These are phyloP conservation scores for Dusona sp. DNA, from an alignment of 2,888 invertebrate species.

Conservation along the genomic window DNA sequence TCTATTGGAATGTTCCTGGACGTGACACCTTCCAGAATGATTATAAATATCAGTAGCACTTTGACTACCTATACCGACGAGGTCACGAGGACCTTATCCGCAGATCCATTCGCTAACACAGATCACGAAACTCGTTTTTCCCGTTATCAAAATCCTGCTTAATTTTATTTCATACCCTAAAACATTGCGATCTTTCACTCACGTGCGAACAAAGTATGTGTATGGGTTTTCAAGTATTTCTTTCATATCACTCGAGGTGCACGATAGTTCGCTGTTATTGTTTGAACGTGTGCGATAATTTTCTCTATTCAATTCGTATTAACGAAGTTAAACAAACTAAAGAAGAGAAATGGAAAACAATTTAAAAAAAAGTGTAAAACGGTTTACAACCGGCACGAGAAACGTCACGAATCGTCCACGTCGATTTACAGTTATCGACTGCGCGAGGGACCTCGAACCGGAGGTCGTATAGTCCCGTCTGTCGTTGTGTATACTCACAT, in stretches of 20 bases:
- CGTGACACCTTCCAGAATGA: neutral
- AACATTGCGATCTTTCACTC: conserved; percentile 42
- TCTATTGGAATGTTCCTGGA: conserved; percentile 24
- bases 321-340: neutral
- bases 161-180: neutral
- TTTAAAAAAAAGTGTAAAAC: neutral
- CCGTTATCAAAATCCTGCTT: conserved; percentile 1
- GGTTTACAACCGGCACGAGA: conserved; percentile 48
- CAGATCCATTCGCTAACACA: conserved; percentile 52
- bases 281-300: conserved; percentile 1
- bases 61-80: conserved; percentile 52
- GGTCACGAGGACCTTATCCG: conserved; percentile 59
- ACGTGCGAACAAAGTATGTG: conserved; percentile 29
- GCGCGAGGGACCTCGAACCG: conserved; percentile 65
- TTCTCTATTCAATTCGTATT: neutral
- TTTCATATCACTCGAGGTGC: conserved; percentile 12
- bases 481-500: conserved; percentile 30
- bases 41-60: conserved; percentile 56
- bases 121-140: conserved; percentile 5
- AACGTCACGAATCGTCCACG: conserved; percentile 59
- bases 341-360: conserved; percentile 3
- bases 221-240: conserved; percentile 7
- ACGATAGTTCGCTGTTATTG: conserved; percentile 3
- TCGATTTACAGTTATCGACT: conserved; percentile 71
- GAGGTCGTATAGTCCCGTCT: conserved; percentile 61